Percentiles rank a stretch among this genome's conserved stretches.
These are phyloP conservation scores for Hemibagrus wyckioides DNA, from an alignment of 2,113 vertebrate genomes.

Conservation along the genomic window DNA sequence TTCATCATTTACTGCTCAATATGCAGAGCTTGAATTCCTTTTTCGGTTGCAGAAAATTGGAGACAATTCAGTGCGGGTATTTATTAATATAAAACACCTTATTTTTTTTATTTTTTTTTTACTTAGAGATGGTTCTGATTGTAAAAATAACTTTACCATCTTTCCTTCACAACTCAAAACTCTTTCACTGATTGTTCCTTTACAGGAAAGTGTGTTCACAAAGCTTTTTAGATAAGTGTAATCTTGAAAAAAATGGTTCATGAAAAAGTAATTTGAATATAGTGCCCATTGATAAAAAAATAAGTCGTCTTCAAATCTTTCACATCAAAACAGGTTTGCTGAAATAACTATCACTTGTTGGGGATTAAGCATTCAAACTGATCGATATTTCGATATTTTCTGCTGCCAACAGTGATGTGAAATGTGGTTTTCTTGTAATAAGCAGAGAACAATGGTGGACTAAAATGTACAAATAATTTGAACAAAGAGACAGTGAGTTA, in stretches of 20 bases:
- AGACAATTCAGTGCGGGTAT: background rate
- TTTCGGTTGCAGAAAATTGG: background rate
- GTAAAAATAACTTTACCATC: background rate
- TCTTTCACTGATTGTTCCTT: background rate
- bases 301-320: background rate
- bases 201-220: background rate
- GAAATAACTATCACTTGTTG: background rate
- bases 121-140: background rate
- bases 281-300: background rate
- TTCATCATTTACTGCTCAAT: background rate
- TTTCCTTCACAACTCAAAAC: background rate
- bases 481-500: constrained; percentile 4
- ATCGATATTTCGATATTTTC: background rate
- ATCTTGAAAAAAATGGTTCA: background rate
- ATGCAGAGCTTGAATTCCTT: background rate
- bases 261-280: background rate
- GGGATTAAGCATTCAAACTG: background rate
- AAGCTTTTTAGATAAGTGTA: background rate
- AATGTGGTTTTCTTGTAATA: constrained; percentile 19
- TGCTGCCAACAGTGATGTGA: constrained; percentile 1
- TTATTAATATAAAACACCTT: background rate
- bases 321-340: background rate
- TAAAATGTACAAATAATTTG: background rate
- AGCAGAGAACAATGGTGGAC: background rate
- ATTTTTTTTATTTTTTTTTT: background rate